Percentiles rank a stretch among this genome's conserved stretches.
Evolutionary conservation across 2,113 vertebrate genomes (phyloP).

Genomic region (Pogona vitticeps): DNA sequence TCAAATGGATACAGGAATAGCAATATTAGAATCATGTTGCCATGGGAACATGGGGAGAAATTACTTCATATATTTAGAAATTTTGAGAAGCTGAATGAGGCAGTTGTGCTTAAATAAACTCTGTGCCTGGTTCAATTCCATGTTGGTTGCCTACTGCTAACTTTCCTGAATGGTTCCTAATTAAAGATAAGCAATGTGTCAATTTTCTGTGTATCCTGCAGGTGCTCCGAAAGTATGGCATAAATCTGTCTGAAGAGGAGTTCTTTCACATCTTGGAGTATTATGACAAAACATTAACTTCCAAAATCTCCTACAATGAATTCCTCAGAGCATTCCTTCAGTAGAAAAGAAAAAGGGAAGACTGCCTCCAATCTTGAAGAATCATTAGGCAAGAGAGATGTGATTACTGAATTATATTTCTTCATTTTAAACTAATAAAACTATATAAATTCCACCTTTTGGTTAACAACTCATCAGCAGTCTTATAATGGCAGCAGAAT

Average conservation of each 20-base stretch:
- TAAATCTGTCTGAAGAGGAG: constrained; percentile 76
- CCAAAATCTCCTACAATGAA: constrained; percentile 77
- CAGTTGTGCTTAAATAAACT: not conserved
- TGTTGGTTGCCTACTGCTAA: constrained; percentile 11
- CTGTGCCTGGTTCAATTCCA: not conserved
- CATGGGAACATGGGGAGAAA: not conserved
- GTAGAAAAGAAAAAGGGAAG: constrained; percentile 50
- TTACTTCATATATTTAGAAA: not conserved
- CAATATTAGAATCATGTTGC: not conserved
- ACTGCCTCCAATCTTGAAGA: constrained; percentile 1
- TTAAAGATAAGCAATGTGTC: not conserved
- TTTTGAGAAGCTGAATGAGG: not conserved
- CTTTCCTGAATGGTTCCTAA: constrained; percentile 7
- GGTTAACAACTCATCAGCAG: constrained; percentile 59
- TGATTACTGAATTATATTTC: constrained; percentile 44
- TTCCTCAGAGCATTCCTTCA: constrained; percentile 81
- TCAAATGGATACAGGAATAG: not conserved
- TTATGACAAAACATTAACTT: constrained; percentile 77
- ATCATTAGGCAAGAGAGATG: constrained; percentile 50
- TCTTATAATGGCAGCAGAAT: constrained; percentile 57
- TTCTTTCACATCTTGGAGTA: constrained; percentile 78
- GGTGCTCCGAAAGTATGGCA: constrained; percentile 73
- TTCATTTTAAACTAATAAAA: constrained; percentile 59
- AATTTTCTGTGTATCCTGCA: constrained; percentile 46
- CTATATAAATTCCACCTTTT: constrained; percentile 27